These are phyloP conservation scores for Horisme vitalbata DNA, from an alignment of 2,888 invertebrate genomes.

Conservation along the genomic window DNA sequence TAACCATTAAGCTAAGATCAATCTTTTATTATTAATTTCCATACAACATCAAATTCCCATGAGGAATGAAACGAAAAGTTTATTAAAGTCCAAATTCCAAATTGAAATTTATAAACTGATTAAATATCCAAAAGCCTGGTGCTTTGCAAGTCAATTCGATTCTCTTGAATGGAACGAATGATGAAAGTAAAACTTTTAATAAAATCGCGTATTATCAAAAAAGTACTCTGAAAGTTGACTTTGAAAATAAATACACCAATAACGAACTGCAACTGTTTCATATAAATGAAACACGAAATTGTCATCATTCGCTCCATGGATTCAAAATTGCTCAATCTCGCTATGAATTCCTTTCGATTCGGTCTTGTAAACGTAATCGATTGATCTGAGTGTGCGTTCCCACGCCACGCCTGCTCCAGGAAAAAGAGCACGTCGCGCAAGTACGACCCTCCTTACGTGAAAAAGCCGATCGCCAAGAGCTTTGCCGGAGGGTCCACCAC, in stretches of 20 bases:
- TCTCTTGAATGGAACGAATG: constrained; percentile 43
- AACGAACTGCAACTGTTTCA: too few species aligned
- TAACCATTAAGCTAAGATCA: constrained; percentile 72
- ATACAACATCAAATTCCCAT: constrained; percentile 73
- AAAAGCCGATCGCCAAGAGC: constrained; percentile 91
- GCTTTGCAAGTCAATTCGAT: constrained; percentile 57
- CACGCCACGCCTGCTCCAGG: constrained; percentile 84
- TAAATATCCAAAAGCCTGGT: constrained; percentile 80
- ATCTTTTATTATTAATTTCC: constrained; percentile 60
- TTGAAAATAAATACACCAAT: too few species aligned
- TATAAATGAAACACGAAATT: constrained; percentile 5
- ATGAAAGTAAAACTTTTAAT: constrained; percentile 24
- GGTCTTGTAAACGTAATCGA: constrained; percentile 77
- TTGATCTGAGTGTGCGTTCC: constrained; percentile 83
- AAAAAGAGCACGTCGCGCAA: constrained; percentile 95
- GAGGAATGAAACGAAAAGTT: constrained; percentile 82
- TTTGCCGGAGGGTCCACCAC: constrained; percentile 85
- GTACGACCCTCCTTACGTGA: constrained; percentile 93
- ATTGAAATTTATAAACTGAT: constrained; percentile 31
- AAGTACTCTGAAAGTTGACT: too few species aligned
- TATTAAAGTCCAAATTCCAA: constrained; percentile 55
- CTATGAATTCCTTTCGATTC: constrained; percentile 55
- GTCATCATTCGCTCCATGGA: constrained; percentile 34
- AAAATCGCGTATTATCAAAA: neutral
- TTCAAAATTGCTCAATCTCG: constrained; percentile 43